phyloP scores from a whole-genome alignment of 2,888 invertebrate genomes.

The Chrysodeixis includens region DNA sequence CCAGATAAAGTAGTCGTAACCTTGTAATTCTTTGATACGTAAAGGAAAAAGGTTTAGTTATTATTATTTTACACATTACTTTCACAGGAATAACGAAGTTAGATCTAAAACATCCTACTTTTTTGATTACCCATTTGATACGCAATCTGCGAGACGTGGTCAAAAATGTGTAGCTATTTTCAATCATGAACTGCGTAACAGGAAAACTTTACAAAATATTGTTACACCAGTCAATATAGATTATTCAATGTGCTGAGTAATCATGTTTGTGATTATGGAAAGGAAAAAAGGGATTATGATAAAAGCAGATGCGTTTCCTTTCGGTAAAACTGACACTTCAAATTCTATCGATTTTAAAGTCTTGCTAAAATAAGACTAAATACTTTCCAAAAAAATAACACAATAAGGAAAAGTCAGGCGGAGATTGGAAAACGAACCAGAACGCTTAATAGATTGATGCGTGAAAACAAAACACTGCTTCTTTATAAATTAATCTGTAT shows the following conservation, averaged over 20 bases:
- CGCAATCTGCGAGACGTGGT: not conserved
- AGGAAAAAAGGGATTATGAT: not conserved
- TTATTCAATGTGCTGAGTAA: not conserved
- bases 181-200: not conserved
- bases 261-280: not conserved
- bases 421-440: not conserved
- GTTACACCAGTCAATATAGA: not conserved
- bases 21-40: no score
- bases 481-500: not conserved
- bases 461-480: not conserved
- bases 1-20: not conserved
- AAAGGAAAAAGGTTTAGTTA: no score
- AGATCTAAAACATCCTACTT: not conserved
- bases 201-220: slow-evolving; percentile 5
- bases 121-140: not conserved
- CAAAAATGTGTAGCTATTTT: not conserved
- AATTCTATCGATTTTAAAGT: not conserved
- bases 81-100: not conserved
- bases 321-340: not conserved
- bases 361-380: no score
- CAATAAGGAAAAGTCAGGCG: not conserved
- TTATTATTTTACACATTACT: no score
- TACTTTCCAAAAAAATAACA: no score
- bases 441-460: not conserved
- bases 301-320: not conserved